Base-by-base conservation (phyloP, 2,888 invertebrate genomes). In the Plebejus argus region DNA sequence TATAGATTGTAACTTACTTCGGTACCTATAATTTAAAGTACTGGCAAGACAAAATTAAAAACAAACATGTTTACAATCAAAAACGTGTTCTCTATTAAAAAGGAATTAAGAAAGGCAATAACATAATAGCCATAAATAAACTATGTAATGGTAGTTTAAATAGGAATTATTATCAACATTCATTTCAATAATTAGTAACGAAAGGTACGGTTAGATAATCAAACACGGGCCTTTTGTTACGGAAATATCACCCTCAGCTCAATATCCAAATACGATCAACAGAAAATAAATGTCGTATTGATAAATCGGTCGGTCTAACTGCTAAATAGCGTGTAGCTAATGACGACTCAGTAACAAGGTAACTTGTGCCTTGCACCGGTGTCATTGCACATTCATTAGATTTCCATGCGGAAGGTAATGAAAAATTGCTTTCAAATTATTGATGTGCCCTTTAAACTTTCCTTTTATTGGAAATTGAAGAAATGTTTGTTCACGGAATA, bases 271-370 rank as follows among this genome's bases (percentile, higher is more conserved):
- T 87, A 87, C 89, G 88, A 90, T 91, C 91, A 91, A 89, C 90
- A 88, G 90, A 90, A 90, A 91, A 91, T 90, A 91, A 91, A 91
- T 91, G 90, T 92, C 89, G 87, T 87, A 89, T 91, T 90, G 92
- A 93, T 92, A 90, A 90, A 92, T 92, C 90, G 90, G 86, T 85
- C 81, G 82, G 84, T 87, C 87, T 93, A 93, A 94, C 93, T 90
- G 90, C 91, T 92, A 92, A 91, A 93, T 93, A 90, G 93, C 93
- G 93, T 93, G 93, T 90, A 86, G 90, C 87, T 91, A 92, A 93
- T 90, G 89, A 88, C 84, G 80, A 81, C 79, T 77, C 71, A 75
- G 79, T 81, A 56, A 84, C 84, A 83, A 81, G 83, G 82, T 83
- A 84, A 84, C 83, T 82, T 85, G 82, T 85, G 84, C 81, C 80